Conservation (phyloP, 2,113 vertebrate species). For the Cyphomyrus plagiostoma region DNA sequence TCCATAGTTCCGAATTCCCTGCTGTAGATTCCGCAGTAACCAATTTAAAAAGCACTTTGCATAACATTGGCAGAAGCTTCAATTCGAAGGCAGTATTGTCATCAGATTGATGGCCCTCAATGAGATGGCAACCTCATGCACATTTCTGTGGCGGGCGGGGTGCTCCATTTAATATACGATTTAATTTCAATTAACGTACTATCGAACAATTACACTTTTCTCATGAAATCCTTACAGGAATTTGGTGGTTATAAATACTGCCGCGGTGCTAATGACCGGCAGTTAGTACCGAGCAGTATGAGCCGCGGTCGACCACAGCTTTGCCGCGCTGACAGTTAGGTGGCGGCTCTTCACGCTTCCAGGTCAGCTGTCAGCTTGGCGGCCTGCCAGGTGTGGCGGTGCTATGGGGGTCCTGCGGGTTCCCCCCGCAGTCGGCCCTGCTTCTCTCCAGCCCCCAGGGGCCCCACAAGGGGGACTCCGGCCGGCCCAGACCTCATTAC, state of each 20-base stretch:
- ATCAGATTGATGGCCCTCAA: background rate
- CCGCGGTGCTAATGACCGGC: background rate
- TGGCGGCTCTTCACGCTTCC: background rate
- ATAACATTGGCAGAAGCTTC: background rate
- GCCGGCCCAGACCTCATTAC: background rate
- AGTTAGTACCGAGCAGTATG: background rate
- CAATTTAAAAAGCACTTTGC: background rate
- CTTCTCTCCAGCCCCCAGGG: background rate
- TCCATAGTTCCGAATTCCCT: background rate
- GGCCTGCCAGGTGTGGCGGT: background rate
- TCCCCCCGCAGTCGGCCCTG: background rate
- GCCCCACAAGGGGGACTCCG: background rate
- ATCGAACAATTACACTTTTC: background rate
- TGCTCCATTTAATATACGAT: background rate
- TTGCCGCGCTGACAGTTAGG: background rate
- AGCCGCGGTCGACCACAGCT: background rate
- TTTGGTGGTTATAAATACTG: background rate
- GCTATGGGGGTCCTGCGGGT: background rate
- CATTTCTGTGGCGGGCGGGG: background rate
- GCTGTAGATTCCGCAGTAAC: background rate
- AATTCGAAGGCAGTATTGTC: background rate
- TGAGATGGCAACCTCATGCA: background rate
- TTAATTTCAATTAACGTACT: background rate
- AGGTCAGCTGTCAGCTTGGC: background rate
- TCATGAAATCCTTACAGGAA: conserved; percentile 1